Conservation (phyloP, 2,888 invertebrate genomes). For the Venusia cambrica region DNA sequence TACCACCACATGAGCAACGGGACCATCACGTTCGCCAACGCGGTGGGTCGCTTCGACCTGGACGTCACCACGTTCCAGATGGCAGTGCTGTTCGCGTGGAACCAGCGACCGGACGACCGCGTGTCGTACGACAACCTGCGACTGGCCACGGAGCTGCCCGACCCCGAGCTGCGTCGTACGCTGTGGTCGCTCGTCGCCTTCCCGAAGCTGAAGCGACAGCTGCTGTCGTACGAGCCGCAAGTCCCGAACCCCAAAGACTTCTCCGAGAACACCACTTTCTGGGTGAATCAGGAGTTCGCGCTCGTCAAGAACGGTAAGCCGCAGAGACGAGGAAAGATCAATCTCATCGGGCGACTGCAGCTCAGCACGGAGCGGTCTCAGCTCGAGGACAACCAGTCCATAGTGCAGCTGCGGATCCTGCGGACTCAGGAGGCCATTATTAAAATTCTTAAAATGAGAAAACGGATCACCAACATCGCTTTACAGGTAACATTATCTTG, state of each 20-base stretch:
- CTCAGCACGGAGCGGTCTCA: slow-evolving; percentile 96
- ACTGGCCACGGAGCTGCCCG: slow-evolving; percentile 97
- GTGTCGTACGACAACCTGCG: slow-evolving; percentile 98
- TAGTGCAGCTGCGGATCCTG: slow-evolving; percentile 96
- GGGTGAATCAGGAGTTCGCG: slow-evolving; percentile 98
- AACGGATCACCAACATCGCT: slow-evolving; percentile 95
- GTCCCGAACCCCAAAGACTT: slow-evolving; percentile 96
- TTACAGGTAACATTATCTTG: slow-evolving; percentile 84
- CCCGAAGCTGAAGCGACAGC: slow-evolving; percentile 96
- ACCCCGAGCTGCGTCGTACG: slow-evolving; percentile 96
- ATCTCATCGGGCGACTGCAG: slow-evolving; percentile 97
- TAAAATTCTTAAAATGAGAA: slow-evolving; percentile 99
- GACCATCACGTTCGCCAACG: slow-evolving; percentile 96
- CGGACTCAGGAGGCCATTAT: slow-evolving; percentile 98
- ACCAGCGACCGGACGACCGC: slow-evolving; percentile 95
- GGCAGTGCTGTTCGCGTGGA: slow-evolving; percentile 99
- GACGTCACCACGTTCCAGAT: slow-evolving; percentile 99
- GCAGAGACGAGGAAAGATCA: slow-evolving; percentile 97
- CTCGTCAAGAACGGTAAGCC: slow-evolving; percentile 96
- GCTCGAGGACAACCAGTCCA: slow-evolving; percentile 99
- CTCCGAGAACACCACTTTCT: slow-evolving; percentile 94
- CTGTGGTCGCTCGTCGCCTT: slow-evolving; percentile 97
- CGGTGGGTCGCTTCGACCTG: slow-evolving; percentile 95
- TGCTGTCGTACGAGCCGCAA: slow-evolving; percentile 89
- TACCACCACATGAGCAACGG: slow-evolving; percentile 99